Conservation (phyloP, 1,140 invertebrate species). For the Leguminivora glycinivorella region DNA sequence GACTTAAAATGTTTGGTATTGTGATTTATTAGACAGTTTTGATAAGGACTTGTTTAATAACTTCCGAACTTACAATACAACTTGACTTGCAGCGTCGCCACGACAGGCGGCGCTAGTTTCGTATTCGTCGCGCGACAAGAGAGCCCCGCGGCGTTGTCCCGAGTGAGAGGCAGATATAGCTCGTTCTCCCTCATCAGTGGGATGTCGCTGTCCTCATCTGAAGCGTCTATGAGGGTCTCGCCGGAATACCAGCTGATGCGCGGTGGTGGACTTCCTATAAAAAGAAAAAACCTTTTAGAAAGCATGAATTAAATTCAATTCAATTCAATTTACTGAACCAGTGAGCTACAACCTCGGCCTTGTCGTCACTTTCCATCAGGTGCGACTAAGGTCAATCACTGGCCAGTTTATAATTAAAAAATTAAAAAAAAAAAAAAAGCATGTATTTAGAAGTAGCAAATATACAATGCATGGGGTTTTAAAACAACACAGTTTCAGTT, state of each 20-base stretch:
- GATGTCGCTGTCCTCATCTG: conserved; percentile 80
- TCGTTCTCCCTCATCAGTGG: conserved; percentile 82
- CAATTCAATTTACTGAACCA: too few species aligned
- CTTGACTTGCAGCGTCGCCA: conserved; percentile 62
- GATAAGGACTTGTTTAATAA: too few species aligned
- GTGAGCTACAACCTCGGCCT: too few species aligned
- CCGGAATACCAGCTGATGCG: conserved; percentile 85
- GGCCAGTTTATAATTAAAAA: too few species aligned
- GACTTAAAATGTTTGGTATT: too few species aligned
- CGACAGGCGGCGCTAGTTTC: conserved; percentile 80
- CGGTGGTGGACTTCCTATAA: conserved; percentile 82
- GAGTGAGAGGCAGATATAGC: conserved; percentile 79
- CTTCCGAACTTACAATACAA: conserved; percentile 62
- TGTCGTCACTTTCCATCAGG: too few species aligned
- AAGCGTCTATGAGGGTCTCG: conserved; percentile 83
- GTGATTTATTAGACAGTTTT: background rate
- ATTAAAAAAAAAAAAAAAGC: too few species aligned
- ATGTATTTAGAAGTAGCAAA: too few species aligned
- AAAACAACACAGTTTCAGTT: too few species aligned
- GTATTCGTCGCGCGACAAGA: conserved; percentile 86
- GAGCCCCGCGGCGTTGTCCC: conserved; percentile 81
- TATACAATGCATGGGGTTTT: too few species aligned
- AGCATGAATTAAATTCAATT: too few species aligned
- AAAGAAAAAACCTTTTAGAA: background rate
- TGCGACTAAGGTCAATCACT: too few species aligned